Evolutionary conservation across 2,797 vertebrate species (phyloP), one percentile per base, ranked within the genome.

Genomic region (Rachycentron canadum): DNA sequence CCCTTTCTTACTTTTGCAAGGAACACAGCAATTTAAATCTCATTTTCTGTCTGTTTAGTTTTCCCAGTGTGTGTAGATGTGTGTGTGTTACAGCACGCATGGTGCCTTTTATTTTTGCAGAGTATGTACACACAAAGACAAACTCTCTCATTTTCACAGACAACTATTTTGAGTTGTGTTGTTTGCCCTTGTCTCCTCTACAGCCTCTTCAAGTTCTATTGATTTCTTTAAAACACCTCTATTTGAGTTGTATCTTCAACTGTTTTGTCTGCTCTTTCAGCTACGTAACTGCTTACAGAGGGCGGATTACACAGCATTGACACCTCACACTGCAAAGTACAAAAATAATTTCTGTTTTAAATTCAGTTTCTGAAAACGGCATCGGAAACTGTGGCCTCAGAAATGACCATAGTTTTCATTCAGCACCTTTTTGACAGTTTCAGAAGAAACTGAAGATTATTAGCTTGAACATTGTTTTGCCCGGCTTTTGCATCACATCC

Each of bases 191-290:
- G 69, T 81, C 79, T 85, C 43, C 34, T 60, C 68, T 19, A 25
- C 69, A 66, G 21, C 59, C 41, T 69, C 75, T 73, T 79, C 53
- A 81, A 60, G 58, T 57, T 56, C 11, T 66, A 86, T 86, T 67
- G 86, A 90, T 86, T 91, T 83, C 25, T 57, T 40, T 26, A n/a
- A 23, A 69, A 67, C 53, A 63, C 13, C 70, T 58, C 55, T 12
- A 63, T 30, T 61, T 71, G 50, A 80, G 63, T 73, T 71, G 64
- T 53, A 73, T 71, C 45, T 60, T 10, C 66, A 50, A 59, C 36
- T 73, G 65, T 64, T 58, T 65, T 38, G 61, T 84, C 76, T 79
- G 17, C 69, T 28, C 56, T 63, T 67, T 78, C 40, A 10, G 40
- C 76, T 43, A 32, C 30, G 62, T 43, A 25, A 17, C 53, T 3